These are phyloP conservation scores for Galago senegalensis DNA, from an alignment of 2,797 vertebrate genomes.

Conservation along the genomic window DNA sequence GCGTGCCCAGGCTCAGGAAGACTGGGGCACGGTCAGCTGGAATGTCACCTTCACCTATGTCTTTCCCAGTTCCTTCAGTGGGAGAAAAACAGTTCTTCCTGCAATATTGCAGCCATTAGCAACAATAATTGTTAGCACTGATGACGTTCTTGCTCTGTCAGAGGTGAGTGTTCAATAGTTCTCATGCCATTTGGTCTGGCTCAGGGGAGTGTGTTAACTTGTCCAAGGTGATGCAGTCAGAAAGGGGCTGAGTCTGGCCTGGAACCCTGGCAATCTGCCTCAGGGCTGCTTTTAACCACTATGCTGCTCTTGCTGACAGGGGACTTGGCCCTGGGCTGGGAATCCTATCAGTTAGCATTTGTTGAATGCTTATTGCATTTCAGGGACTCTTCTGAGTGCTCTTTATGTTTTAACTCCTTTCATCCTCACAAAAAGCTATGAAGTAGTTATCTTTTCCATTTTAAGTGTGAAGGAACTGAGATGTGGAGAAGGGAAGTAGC, in stretches of 20 bases:
- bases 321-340: not conserved
- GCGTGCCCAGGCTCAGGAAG: not conserved
- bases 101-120: not conserved
- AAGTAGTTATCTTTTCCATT: not conserved
- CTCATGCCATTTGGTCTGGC: not conserved
- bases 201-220: not conserved
- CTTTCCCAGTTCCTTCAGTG: not conserved
- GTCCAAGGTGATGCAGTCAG: not conserved
- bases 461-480: not conserved
- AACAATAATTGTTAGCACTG: not conserved
- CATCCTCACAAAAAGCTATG: not conserved
- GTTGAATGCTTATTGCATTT: not conserved
- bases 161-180: not conserved
- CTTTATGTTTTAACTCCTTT: slow-evolving; percentile 32
- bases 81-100: not conserved
- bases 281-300: not conserved
- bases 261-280: not conserved
- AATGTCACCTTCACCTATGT: not conserved
- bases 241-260: not conserved
- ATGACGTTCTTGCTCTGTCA: not conserved
- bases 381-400: not conserved
- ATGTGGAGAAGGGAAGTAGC: not conserved
- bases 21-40: not conserved
- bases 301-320: not conserved
- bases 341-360: not conserved